Percentiles rank a stretch among this genome's conserved stretches.
Conservation (phyloP, 2,888 invertebrate genomes). For the Ormyrus pomaceus region DNA sequence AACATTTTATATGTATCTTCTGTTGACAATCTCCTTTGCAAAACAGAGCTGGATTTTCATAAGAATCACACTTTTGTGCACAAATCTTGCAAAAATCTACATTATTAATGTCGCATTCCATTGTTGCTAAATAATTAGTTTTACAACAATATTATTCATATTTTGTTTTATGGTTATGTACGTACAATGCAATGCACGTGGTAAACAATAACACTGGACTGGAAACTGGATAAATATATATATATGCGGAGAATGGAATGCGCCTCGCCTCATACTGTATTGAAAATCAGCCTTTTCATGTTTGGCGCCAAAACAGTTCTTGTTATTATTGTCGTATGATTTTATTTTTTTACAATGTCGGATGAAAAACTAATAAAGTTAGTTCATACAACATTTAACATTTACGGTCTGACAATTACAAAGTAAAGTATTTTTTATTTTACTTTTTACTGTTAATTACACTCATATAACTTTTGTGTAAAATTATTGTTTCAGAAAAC, state of each 20-base stretch:
- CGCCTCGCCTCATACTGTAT: too few relatives aligned
- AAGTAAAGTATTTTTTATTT: conserved; percentile 72
- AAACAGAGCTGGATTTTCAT: conserved; percentile 79
- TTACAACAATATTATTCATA: too few relatives aligned
- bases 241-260: too few relatives aligned
- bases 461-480: background rate
- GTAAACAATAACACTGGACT: too few relatives aligned
- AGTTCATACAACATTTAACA: conserved; percentile 83
- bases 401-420: conserved; percentile 85
- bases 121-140: background rate
- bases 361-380: conserved; percentile 72
- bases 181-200: too few relatives aligned
- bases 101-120: background rate
- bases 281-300: too few relatives aligned
- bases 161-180: too few relatives aligned
- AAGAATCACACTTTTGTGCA: conserved; percentile 77
- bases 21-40: conserved; percentile 79
- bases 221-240: too few relatives aligned
- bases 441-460: conserved; percentile 5
- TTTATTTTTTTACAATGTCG: conserved; percentile 30
- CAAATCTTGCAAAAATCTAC: conserved; percentile 80
- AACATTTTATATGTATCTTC: conserved; percentile 82
- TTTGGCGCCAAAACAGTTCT: too few relatives aligned
- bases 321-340: too few relatives aligned
- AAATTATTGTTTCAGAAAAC: conserved; percentile 78